phyloP scores from a whole-genome alignment of 2,888 invertebrate genomes.

The Alentia gelatinosa region DNA sequence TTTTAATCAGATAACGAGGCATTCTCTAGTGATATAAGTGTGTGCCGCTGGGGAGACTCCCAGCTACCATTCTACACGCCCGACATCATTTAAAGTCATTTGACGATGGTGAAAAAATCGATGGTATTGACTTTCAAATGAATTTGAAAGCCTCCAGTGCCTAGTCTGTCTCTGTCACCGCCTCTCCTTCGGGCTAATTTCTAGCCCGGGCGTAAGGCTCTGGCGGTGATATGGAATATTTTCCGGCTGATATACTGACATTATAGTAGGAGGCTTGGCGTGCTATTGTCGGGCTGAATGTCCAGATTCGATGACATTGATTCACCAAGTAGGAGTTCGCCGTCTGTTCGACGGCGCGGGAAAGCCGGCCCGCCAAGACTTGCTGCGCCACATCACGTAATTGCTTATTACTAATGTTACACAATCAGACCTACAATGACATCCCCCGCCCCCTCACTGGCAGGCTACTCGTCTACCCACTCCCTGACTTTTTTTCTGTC shows the following conservation, averaged over 20 bases:
- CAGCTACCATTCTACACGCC: background rate
- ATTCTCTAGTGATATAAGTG: background rate
- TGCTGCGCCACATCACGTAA: background rate
- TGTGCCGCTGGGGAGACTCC: background rate
- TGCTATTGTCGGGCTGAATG: background rate
- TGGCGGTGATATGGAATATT: background rate
- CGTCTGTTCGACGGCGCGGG: background rate
- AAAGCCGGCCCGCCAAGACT: background rate
- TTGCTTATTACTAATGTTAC: background rate
- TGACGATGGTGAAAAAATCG: background rate
- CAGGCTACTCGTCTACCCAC: background rate
- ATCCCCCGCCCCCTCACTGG: background rate
- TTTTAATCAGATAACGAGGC: background rate
- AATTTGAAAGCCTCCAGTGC: background rate
- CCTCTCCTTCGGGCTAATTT: background rate
- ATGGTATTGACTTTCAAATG: slow-evolving; percentile 7
- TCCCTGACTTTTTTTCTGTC: background rate
- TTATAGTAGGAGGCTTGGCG: background rate
- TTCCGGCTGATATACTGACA: too few species aligned
- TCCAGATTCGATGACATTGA: slow-evolving; percentile 8
- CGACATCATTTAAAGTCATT: background rate
- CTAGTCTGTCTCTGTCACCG: background rate
- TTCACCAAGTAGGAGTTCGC: background rate
- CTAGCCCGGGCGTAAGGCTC: background rate
- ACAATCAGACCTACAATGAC: background rate